A percentile compares a stretch with the other conserved stretches of the same genome.
Conservation (phyloP, 1,140 invertebrate genomes). For the Drosophila murphyi region DNA sequence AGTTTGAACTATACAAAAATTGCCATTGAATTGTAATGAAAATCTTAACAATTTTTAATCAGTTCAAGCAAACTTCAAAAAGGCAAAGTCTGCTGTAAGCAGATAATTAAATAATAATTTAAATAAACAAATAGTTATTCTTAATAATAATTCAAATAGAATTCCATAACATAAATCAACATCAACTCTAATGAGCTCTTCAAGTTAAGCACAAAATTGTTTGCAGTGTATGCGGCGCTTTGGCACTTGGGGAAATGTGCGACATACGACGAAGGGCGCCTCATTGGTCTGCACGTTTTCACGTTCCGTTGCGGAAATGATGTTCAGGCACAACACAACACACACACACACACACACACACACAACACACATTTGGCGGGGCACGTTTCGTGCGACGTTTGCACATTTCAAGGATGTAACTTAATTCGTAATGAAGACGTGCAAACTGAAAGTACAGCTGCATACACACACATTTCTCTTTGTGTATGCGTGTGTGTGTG, state of each 20-base stretch:
- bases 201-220: no score
- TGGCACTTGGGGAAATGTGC: slow-evolving; percentile 22
- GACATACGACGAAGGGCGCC: slow-evolving; percentile 21
- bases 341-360: slow-evolving; percentile 40
- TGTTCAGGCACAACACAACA: slow-evolving; percentile 43
- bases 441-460: slow-evolving; percentile 45
- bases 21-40: no score
- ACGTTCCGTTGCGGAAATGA: slow-evolving; percentile 67
- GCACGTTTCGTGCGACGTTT: slow-evolving; percentile 74
- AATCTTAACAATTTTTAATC: no score
- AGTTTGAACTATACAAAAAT: no score
- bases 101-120: no score
- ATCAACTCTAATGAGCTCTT: no score
- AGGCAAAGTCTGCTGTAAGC: no score
- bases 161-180: no score
- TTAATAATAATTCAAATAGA: no score
- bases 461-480: slow-evolving; percentile 1
- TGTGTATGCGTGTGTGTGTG: slow-evolving; percentile 4
- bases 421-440: slow-evolving; percentile 80
- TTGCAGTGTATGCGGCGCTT: no score
- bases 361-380: slow-evolving; percentile 24
- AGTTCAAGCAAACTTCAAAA: no score
- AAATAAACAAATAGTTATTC: no score
- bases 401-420: slow-evolving; percentile 80
- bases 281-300: slow-evolving; percentile 35